Conservation (phyloP, 35 echinoderm and acorn worm genomes). For the Patiria miniata region DNA sequence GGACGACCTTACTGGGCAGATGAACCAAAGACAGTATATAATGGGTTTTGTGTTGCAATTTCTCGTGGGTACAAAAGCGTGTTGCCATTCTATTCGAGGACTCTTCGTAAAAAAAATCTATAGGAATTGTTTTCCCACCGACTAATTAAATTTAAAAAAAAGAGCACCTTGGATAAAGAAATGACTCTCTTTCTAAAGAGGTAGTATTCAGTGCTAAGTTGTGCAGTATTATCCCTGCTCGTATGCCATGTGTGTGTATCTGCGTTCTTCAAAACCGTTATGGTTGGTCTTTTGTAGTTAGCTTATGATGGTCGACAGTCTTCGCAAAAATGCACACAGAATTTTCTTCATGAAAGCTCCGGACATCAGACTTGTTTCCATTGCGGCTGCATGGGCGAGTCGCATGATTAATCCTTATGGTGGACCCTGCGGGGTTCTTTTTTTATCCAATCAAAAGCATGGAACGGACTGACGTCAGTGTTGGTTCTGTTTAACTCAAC, state of each 20-base stretch:
- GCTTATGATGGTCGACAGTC: background rate
- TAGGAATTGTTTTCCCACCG: background rate
- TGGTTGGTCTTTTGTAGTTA: conserved; percentile 12
- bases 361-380: too few relatives aligned
- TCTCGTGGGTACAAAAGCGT: conserved; percentile 7
- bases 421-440: too few relatives aligned
- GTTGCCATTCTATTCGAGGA: conserved; percentile 2
- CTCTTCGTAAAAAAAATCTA: background rate
- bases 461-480: too few relatives aligned
- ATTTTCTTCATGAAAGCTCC: too few relatives aligned
- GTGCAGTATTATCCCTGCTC: conserved; percentile 17
- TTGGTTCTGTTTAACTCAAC: too few relatives aligned
- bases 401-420: too few relatives aligned
- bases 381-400: too few relatives aligned
- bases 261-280: background rate
- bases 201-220: background rate
- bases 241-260: conserved; percentile 15
- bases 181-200: background rate
- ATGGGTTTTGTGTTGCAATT: background rate
- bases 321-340: too few relatives aligned
- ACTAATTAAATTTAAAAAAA: conserved; percentile 14
- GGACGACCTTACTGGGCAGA: background rate
- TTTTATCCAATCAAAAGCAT: too few relatives aligned
- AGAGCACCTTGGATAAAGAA: conserved; percentile 14
- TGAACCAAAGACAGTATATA: conserved; percentile 17